phyloP scores from a whole-genome alignment of 2,888 invertebrate species.

The Pedicia rivosa region DNA sequence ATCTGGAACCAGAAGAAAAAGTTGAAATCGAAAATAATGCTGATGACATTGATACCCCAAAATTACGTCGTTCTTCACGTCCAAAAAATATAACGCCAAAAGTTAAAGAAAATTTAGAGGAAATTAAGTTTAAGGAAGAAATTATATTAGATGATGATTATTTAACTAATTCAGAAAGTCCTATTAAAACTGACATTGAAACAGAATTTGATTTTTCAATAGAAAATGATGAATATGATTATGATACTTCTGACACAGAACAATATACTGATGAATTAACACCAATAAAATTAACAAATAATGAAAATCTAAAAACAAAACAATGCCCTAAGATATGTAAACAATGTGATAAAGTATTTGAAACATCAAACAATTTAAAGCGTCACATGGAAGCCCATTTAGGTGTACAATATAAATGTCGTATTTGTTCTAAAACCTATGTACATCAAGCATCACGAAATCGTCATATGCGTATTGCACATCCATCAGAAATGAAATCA shows the following conservation, averaged over 20 bases:
- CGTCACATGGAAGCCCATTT: slow-evolving; percentile 1
- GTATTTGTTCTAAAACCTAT: slow-evolving; percentile 3
- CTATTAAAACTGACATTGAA: neutral
- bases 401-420: slow-evolving; percentile 2
- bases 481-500: neutral
- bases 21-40: neutral
- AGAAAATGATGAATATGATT: neutral
- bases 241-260: neutral
- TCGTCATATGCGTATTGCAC: slow-evolving; percentile 1
- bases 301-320: neutral
- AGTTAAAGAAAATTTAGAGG: neutral
- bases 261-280: neutral
- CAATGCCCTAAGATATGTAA: neutral
- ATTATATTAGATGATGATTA: too few relatives aligned
- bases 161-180: too few relatives aligned
- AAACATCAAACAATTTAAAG: neutral
- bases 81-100: neutral
- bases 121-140: neutral
- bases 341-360: slow-evolving; percentile 2
- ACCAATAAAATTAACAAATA: neutral
- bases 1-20: neutral
- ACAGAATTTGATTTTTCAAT: neutral
- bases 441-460: slow-evolving; percentile 1
- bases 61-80: neutral
- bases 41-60: too few relatives aligned